Base-by-base conservation (phyloP, 2,888 invertebrate species). In the Labia minor region DNA sequence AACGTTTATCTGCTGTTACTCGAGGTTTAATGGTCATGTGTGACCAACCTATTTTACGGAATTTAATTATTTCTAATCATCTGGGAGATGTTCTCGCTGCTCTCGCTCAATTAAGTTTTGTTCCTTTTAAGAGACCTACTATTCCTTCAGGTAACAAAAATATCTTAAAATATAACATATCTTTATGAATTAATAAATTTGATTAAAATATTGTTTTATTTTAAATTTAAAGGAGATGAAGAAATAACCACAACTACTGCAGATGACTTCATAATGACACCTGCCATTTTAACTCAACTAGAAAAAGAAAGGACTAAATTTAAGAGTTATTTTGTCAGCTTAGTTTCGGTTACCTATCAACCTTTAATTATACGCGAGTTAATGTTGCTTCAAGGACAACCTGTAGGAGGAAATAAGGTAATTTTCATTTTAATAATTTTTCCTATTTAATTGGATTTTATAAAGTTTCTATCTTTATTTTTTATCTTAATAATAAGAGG, bases 31-130 rank as follows among this genome's bases (percentile, higher is more conserved):
- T 77, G 26, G 77, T 80, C 71, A 78, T 81, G 71, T 80, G 81
- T 71, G 75, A 77, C 67, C 72, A 81, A 70, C 77, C 79, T 71
- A 80, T 83, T 69, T 77, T 88, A 64, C 80, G 82, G 73, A 78
- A 80, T 72, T 77, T 84, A 67, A 79, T 87, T 69, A 71, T 85
- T 68, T 78, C 83, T 65, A 77, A 83, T 71, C 81, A 82, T 77
- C 74, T 86, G 67, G 80, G 81, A 74, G 82, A 83, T 74, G 79
- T 89, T 70, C 76, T 91, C 65, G 86, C 86, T 67, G 84, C 83
- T 1, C 76, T 89, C 21, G 83, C 89, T 72, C 90, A 90, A 76
- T 77, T 90, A 64, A 79, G 84, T 21, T 84, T 84, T 79, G 86
- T 85, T 37, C 86, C 86, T 6, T 73, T 88, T 33, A 83, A 82